Evolutionary conservation across 2,888 invertebrate species (phyloP), one percentile per base, ranked within the genome.

Genomic region (Pseudococcus viburni): DNA sequence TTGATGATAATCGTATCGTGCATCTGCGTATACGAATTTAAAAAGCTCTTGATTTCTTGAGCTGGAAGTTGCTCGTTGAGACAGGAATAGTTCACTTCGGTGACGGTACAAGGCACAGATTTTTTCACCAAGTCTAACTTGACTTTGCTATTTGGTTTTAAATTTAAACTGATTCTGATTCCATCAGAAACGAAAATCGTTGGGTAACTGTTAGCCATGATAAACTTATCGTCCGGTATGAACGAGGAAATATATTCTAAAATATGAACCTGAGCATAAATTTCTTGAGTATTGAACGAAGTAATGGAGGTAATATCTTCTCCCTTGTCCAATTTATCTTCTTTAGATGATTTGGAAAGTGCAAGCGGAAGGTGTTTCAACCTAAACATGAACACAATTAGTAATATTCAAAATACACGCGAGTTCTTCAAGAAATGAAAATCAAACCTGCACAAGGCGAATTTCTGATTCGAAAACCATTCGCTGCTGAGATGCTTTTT

Each of bases 91-190:
- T 87, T 73, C 1, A 87, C 55, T 80, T 87, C 80, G 5, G 80
- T 87, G 9, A 80, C 26, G 12, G 0, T 33, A 51, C 19, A 12
- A 7, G n/a, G 12, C 26, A 39, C n/a, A 7, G 77, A 22, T 55
- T 51, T 51, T n/a, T 19, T 26, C 12, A 87, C n/a, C n/a, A 80
- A 12, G 19, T 87, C 87, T 39, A 87, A 55, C 80, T 80, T 80
- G 26, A 87, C 42, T 80, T 87, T 87, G 9, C 80, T 51, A 55
- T 87, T 87, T 7, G 1, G 46, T 19, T 46, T 86, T 4, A 42
- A 59, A 22, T 46, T 73, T 2, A 86, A 64, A 19, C 15, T 19
- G 68, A 42, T 19, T 22, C 33, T 39, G 11, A 87, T 48, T 39
- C 7, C 19, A 8, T 87, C 33, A 6, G 87, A 80, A 9, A 87